Evolutionary conservation across 2,797 vertebrate species (phyloP).

Genomic region (Coccyzus lansbergi): DNA sequence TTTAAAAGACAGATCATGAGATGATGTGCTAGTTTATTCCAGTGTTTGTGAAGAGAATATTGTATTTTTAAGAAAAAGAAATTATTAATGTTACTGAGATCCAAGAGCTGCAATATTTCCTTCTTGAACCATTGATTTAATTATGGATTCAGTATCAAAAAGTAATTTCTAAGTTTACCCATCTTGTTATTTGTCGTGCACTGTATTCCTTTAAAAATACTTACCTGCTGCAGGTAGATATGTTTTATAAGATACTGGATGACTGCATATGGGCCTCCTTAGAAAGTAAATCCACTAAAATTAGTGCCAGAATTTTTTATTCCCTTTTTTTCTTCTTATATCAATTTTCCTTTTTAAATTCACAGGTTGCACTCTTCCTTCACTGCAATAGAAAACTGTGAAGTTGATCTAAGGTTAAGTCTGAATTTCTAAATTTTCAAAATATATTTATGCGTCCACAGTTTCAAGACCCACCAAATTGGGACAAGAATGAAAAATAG

Average conservation of each 20-base stretch:
- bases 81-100: not conserved
- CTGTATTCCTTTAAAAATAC: not conserved
- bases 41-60: slow-evolving; percentile 31
- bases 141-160: slow-evolving; percentile 35
- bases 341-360: not conserved
- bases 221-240: not conserved
- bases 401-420: not conserved
- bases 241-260: not conserved
- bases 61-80: not conserved
- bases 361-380: not conserved
- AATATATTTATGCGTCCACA: not conserved
- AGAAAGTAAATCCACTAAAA: not conserved
- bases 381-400: not conserved
- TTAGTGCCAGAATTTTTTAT: not conserved
- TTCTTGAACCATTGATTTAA: slow-evolving; percentile 10
- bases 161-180: not conserved
- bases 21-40: not conserved
- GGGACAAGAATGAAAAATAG: not conserved
- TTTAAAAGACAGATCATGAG: slow-evolving; percentile 48
- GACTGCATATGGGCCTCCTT: not conserved
- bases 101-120: not conserved
- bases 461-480: not conserved
- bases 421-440: not conserved
- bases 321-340: not conserved
- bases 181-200: not conserved